Evolutionary conservation across 1,140 invertebrate species (phyloP), one percentile per base, ranked within the genome.

Genomic region (Microplitis mediator): DNA sequence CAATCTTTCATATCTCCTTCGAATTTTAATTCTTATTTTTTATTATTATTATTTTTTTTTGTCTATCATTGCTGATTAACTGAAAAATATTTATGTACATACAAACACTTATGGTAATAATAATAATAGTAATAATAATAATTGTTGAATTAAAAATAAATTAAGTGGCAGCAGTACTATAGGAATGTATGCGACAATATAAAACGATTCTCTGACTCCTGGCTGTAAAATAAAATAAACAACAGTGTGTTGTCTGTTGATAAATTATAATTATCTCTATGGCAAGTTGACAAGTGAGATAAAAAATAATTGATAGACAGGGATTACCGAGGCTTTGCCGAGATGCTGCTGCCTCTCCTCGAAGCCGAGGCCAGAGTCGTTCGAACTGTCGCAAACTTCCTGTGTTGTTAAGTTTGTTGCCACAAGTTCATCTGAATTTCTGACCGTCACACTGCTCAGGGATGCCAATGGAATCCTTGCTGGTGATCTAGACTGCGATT

Each of bases 351-450:
- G 86, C 31, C 86, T 81, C 61, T 93, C 90, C 79, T 93, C 93
- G 63, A 92, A 93, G 32, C 93, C 93, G 64, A 95, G 89, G 23
- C 93, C 93, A 73, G 93, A 95, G 81, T 95, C 94, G 86, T 94
- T 95, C 36, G 93, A 95, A 86, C 94, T 95, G 83, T 95, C 94
- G 81, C 93, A 94, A 68, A 81, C 78, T 72, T 86, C 85, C 69
- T 82, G 83, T 65, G 77, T 73, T 54, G 77, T 74, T 56, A 79
- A 77, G 54, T 75, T 80, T 13, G 78, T 80, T 13, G 78, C 14
- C 6, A 75, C 78, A 67, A 79, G 76, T 36, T 85, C 85, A 82
- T 86, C 82, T 75, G 84, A 78, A 58, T 76, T 81, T 63, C 81
- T 76, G 4, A 66, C 34, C 8, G 71, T 69, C 4, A 69, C 67